These are phyloP conservation scores for Drosophila obscura DNA, from an alignment of 1,140 invertebrate genomes.

Conservation along the genomic window DNA sequence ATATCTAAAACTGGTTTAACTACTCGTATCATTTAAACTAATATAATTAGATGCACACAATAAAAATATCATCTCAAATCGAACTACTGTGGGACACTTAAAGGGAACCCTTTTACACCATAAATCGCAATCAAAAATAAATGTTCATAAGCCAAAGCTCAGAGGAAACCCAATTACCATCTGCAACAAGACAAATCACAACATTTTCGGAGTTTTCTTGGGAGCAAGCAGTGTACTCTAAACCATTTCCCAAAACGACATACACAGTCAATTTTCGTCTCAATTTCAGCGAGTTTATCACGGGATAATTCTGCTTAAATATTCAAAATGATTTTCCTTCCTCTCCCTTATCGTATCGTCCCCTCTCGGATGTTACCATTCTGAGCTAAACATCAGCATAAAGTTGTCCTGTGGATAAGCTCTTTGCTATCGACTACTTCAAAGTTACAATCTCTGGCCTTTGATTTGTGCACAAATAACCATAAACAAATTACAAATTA, in stretches of 20 bases:
- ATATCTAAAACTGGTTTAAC: no score
- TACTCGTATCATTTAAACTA: no score
- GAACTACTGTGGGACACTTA: no score
- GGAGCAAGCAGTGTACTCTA: no score
- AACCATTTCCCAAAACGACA: slow-evolving; percentile 19
- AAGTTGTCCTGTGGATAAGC: slow-evolving; percentile 45
- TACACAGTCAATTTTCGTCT: slow-evolving; percentile 39
- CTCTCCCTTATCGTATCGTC: neutral
- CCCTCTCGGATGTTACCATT: neutral
- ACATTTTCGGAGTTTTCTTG: no score
- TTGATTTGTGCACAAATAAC: slow-evolving; percentile 81
- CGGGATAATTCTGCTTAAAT: slow-evolving; percentile 38
- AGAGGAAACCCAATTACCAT: no score
- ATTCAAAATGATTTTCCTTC: slow-evolving; percentile 36
- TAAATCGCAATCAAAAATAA: no score
- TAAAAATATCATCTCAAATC: no score
- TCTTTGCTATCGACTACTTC: slow-evolving; percentile 47
- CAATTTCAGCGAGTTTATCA: slow-evolving; percentile 47
- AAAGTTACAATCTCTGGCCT: slow-evolving; percentile 78
- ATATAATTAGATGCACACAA: no score
- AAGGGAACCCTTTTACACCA: no score
- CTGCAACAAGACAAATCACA: no score
- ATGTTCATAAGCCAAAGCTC: no score
- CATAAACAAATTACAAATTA: slow-evolving; percentile 81
- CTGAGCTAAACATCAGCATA: slow-evolving; percentile 14